Evolutionary conservation across 2,113 vertebrate genomes (phyloP).

Genomic region (Triplophysa rosa): DNA sequence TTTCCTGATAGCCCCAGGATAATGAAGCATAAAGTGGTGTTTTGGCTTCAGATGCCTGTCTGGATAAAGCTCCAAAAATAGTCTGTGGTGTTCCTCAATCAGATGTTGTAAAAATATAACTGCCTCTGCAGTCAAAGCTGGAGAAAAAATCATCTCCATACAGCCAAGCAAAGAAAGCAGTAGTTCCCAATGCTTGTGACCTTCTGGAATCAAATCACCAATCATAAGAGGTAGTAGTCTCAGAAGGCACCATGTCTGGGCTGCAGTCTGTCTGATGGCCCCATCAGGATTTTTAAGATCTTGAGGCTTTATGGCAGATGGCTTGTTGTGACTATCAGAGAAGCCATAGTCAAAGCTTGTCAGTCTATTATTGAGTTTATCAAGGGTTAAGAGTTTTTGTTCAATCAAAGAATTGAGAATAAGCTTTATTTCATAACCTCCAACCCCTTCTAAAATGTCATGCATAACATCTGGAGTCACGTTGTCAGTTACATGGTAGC

Average conservation of each 20-base stretch:
- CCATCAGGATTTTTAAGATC: slow-evolving; percentile 13
- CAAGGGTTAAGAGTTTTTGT: neutral
- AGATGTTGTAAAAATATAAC: neutral
- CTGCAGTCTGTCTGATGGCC: slow-evolving; percentile 32
- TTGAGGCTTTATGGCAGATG: slow-evolving; percentile 11
- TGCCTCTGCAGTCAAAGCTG: neutral
- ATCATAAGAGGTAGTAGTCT: slow-evolving; percentile 11
- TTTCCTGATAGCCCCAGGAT: slow-evolving; percentile 32
- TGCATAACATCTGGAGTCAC: slow-evolving; percentile 23
- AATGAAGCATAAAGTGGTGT: slow-evolving; percentile 37
- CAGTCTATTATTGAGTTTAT: neutral
- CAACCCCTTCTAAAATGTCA: slow-evolving; percentile 34
- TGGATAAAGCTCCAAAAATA: slow-evolving; percentile 40
- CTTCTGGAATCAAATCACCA: neutral
- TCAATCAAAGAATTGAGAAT: slow-evolving; percentile 32
- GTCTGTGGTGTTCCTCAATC: slow-evolving; percentile 33
- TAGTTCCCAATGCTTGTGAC: neutral
- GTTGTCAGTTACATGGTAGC: slow-evolving; percentile 28
- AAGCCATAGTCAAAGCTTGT: slow-evolving; percentile 27
- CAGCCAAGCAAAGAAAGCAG: slow-evolving; percentile 3
- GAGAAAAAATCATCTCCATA: slow-evolving; percentile 35
- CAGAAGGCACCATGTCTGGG: slow-evolving; percentile 40
- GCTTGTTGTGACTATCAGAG: slow-evolving; percentile 20
- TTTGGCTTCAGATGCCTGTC: slow-evolving; percentile 35
- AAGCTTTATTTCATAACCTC: slow-evolving; percentile 11